Conservation (phyloP, 2,888 invertebrate genomes). For the Ennomos quercinarius region DNA sequence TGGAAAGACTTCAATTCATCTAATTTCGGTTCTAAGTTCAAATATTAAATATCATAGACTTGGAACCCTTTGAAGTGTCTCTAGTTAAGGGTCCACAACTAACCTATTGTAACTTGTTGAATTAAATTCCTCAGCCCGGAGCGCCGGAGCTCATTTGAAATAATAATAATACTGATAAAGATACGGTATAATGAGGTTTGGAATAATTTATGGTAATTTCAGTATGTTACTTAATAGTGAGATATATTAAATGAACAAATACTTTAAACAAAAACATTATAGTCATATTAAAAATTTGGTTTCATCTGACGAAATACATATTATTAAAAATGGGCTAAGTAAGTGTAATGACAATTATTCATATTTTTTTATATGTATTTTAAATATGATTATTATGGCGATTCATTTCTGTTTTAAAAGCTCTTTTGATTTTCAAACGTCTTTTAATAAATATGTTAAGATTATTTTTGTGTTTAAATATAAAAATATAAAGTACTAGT, state of each 20-base stretch:
- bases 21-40: slow-evolving; percentile 46
- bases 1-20: slow-evolving; percentile 41
- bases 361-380: too few species aligned
- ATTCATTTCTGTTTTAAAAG: too few species aligned
- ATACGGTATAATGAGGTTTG: slow-evolving; percentile 4
- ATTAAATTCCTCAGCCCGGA: slow-evolving; percentile 69
- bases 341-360: too few species aligned
- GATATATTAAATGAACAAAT: background rate
- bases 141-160: slow-evolving; percentile 3
- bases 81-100: slow-evolving; percentile 64
- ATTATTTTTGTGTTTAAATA: too few species aligned
- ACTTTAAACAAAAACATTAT: too few species aligned
- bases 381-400: too few species aligned
- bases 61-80: slow-evolving; percentile 65
- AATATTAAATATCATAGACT: slow-evolving; percentile 67
- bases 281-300: too few species aligned
- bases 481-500: too few species aligned
- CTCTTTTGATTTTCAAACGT: too few species aligned
- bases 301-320: too few species aligned
- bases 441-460: too few species aligned
- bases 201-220: background rate
- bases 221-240: background rate
- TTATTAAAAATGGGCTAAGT: too few species aligned
- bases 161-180: slow-evolving; percentile 2
- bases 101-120: slow-evolving; percentile 68